Percentiles rank a stretch among this genome's conserved stretches.
phyloP scores from a whole-genome alignment of 2,888 invertebrate genomes.

The Nudaria mundana region DNA sequence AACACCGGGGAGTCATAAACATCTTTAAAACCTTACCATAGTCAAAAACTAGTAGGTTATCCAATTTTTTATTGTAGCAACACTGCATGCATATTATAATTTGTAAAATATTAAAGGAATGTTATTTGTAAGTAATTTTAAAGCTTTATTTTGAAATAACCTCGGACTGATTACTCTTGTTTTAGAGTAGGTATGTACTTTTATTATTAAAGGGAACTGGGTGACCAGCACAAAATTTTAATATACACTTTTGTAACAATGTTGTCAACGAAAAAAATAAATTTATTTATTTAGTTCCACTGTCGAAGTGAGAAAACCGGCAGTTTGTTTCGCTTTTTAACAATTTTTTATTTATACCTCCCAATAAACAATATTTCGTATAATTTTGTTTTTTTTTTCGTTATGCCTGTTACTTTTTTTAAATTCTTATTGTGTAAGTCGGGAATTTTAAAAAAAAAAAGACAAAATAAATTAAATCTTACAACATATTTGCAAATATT shows the following conservation, averaged over 20 bases:
- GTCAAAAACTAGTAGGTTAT: too few relatives aligned
- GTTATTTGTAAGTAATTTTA: slow-evolving; percentile 9
- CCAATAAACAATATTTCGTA: slow-evolving; percentile 72
- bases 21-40: slow-evolving; percentile 2
- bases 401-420: slow-evolving; percentile 13
- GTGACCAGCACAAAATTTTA: slow-evolving; percentile 3
- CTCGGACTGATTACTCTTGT: slow-evolving; percentile 2
- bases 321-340: slow-evolving; percentile 50
- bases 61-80: too few relatives aligned
- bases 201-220: not conserved
- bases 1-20: slow-evolving; percentile 14
- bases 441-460: not conserved
- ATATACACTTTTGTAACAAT: not conserved
- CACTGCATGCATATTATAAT: too few relatives aligned
- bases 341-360: slow-evolving; percentile 62
- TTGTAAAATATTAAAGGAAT: slow-evolving; percentile 1
- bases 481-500: too few relatives aligned
- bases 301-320: slow-evolving; percentile 21
- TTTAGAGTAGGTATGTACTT: slow-evolving; percentile 8
- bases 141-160: slow-evolving; percentile 7
- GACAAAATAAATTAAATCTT: too few relatives aligned
- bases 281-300: slow-evolving; percentile 13
- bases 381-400: slow-evolving; percentile 46
- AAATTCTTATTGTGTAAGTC: not conserved
- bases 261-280: not conserved